These are phyloP conservation scores for Piaya cayana DNA, from an alignment of 2,113 vertebrate species.

Conservation along the genomic window DNA sequence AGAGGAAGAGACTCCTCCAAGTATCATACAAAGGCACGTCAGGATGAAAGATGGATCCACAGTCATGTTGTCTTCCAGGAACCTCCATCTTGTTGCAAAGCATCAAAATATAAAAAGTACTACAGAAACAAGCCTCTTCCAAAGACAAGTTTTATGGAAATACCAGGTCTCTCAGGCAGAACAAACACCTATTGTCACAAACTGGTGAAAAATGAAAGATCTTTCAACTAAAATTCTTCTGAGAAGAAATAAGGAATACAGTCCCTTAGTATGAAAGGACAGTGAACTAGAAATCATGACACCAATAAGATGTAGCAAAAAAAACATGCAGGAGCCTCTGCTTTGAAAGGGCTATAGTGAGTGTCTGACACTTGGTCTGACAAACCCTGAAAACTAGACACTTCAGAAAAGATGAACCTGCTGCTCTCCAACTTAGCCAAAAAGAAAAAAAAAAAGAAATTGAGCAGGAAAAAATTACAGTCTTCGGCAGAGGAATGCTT, in stretches of 20 bases:
- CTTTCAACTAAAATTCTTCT: neutral
- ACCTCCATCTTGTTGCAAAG: neutral
- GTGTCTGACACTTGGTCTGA: neutral
- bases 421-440: neutral
- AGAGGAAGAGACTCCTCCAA: constrained; percentile 21
- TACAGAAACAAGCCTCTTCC: neutral
- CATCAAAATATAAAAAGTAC: neutral
- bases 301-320: neutral
- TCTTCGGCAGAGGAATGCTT: neutral
- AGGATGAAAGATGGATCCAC: neutral
- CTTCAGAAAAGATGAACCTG: neutral
- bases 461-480: neutral
- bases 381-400: neutral
- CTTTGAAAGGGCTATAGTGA: neutral
- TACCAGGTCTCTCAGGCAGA: neutral
- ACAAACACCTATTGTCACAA: neutral
- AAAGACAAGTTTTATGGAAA: neutral
- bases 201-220: neutral
- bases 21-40: neutral
- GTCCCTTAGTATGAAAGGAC: neutral
- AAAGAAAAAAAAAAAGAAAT: neutral
- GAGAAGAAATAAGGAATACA: neutral
- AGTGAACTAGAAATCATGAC: neutral
- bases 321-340: neutral
- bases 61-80: neutral